phyloP scores from a whole-genome alignment of 2,113 vertebrate genomes.

The Ophthalmolycus amberensis region DNA sequence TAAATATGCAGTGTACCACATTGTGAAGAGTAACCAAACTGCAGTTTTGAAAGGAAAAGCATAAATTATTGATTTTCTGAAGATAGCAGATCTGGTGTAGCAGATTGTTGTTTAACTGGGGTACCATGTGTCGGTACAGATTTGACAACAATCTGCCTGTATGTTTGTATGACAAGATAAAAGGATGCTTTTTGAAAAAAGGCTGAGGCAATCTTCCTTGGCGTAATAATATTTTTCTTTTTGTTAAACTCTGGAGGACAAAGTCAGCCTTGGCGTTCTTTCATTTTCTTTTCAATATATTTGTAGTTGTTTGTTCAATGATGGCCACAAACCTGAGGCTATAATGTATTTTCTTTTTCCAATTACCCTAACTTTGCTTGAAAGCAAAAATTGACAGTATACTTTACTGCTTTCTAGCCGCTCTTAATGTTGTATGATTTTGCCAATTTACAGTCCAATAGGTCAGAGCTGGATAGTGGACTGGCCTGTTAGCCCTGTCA shows the following conservation, averaged over 20 bases:
- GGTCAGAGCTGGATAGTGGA: conserved; percentile 74
- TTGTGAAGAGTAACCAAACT: not conserved
- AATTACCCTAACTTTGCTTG: not conserved
- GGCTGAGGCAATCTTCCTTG: conserved; percentile 7
- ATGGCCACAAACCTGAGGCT: not conserved
- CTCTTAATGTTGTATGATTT: conserved; percentile 76
- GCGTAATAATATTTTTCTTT: conserved; percentile 19
- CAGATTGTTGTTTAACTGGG: conserved; percentile 32
- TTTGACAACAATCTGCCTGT: conserved; percentile 21
- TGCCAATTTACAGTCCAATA: conserved; percentile 80
- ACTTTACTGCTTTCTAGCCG: conserved; percentile 66
- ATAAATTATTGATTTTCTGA: conserved; percentile 27
- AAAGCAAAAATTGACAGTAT: conserved; percentile 2
- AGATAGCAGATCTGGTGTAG: conserved; percentile 37
- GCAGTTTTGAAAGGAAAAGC: conserved; percentile 13
- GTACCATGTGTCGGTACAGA: not conserved
- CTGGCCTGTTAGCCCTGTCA: conserved; percentile 40
- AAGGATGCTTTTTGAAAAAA: not conserved
- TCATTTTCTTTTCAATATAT: not conserved
- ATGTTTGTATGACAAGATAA: conserved; percentile 34
- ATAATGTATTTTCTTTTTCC: not conserved
- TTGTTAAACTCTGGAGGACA: conserved; percentile 8
- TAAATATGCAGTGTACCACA: not conserved
- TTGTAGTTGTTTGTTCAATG: not conserved
- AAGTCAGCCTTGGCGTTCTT: not conserved